A percentile compares a stretch with the other conserved stretches of the same genome.
These are phyloP conservation scores for Leptinotarsa tumamoca DNA, from an alignment of 2,888 invertebrate genomes.

Conservation along the genomic window DNA sequence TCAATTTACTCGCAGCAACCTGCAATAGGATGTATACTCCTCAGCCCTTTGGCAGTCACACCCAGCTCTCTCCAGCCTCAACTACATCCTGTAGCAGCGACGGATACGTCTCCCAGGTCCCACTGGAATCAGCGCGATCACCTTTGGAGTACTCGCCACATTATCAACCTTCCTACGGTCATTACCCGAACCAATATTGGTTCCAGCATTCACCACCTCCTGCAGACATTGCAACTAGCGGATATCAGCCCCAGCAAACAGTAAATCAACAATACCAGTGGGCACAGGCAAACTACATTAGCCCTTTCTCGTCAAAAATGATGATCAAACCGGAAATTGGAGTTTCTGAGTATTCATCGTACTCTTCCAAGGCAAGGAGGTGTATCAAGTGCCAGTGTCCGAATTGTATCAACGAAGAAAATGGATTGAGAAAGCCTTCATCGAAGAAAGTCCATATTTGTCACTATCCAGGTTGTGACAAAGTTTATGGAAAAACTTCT, in stretches of 20 bases:
- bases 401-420: conserved; percentile 85
- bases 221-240: conserved; percentile 62
- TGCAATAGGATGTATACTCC: conserved; percentile 62
- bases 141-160: conserved; percentile 63
- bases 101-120: conserved; percentile 60
- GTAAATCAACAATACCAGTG: conserved; percentile 67
- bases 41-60: conserved; percentile 54
- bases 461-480: conserved; percentile 87
- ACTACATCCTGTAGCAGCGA: conserved; percentile 63
- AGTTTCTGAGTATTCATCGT: conserved; percentile 55
- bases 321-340: conserved; percentile 66
- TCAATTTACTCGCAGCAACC: conserved; percentile 62
- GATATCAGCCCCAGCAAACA: conserved; percentile 67
- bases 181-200: conserved; percentile 63
- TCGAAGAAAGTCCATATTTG: conserved; percentile 88
- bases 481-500: conserved; percentile 93
- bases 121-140: conserved; percentile 59
- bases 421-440: conserved; percentile 81
- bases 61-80: conserved; percentile 61
- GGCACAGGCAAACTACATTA: conserved; percentile 67
- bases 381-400: conserved; percentile 84
- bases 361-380: conserved; percentile 72
- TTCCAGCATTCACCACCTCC: conserved; percentile 64
- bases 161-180: conserved; percentile 58
- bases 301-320: conserved; percentile 56